Conservation (phyloP, 2,797 vertebrate genomes). For the Sphaeramia orbicularis region DNA sequence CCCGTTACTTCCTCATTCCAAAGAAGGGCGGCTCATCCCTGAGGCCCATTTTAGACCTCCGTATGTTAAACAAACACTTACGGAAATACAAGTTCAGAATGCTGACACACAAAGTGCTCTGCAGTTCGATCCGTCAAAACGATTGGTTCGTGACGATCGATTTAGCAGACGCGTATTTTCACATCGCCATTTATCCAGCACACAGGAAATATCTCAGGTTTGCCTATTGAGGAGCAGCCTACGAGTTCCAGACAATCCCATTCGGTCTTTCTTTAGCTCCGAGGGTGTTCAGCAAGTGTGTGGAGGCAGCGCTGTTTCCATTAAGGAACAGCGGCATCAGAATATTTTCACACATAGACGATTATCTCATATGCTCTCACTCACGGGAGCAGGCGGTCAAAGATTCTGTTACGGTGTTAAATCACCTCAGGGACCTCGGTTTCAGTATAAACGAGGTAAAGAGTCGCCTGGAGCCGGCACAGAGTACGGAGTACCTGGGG, state of each 20-base stretch:
- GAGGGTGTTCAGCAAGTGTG: neutral
- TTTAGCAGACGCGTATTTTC: slow-evolving; percentile 9
- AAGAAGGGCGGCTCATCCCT: too few relatives aligned
- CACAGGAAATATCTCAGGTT: slow-evolving; percentile 23
- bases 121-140: neutral
- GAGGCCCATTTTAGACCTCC: neutral
- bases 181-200: slow-evolving; percentile 4
- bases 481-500: slow-evolving; percentile 14
- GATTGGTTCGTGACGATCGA: slow-evolving; percentile 15
- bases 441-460: slow-evolving; percentile 21
- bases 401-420: neutral
- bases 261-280: neutral
- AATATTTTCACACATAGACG: slow-evolving; percentile 16
- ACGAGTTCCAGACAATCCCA: neutral
- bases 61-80: too few relatives aligned
- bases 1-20: too few relatives aligned
- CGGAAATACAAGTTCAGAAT: neutral
- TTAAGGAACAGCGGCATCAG: too few relatives aligned
- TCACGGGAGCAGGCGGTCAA: slow-evolving; percentile 6
- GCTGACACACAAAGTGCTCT: neutral
- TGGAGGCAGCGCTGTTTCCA: too few relatives aligned
- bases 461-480: neutral
- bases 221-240: neutral
- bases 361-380: slow-evolving; percentile 18
- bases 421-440: slow-evolving; percentile 15